A percentile compares a stretch with the other conserved stretches of the same genome.
Evolutionary conservation across 2,113 vertebrate genomes (phyloP).

Genomic region (Rynchops niger): DNA sequence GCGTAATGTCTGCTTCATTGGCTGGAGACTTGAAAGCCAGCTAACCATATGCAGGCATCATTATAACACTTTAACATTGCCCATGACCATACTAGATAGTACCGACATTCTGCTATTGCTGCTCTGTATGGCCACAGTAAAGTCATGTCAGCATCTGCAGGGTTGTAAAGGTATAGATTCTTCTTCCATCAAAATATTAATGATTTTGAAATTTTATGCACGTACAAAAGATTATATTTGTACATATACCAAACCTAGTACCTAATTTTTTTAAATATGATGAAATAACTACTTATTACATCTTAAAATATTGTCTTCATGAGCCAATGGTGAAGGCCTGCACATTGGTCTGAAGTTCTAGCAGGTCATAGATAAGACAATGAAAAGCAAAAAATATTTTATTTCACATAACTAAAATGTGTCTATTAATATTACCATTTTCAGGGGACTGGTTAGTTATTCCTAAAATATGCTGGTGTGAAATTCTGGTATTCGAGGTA

Average conservation of each 20-base stretch:
- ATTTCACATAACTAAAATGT: background rate
- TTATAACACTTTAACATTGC: background rate
- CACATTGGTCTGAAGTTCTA: background rate
- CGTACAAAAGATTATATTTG: background rate
- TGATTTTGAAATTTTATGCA: background rate
- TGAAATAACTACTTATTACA: background rate
- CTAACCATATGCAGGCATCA: background rate
- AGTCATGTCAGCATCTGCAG: background rate
- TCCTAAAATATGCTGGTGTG: background rate
- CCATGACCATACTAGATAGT: background rate
- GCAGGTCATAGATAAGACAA: background rate
- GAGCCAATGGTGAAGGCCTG: background rate
- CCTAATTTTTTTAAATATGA: background rate
- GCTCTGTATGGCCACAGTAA: background rate
- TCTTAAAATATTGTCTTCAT: background rate
- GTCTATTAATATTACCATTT: background rate
- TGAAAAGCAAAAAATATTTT: background rate
- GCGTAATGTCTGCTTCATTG: background rate
- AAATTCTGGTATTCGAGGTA: background rate
- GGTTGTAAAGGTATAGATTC: background rate
- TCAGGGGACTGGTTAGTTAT: background rate
- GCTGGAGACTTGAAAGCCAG: background rate
- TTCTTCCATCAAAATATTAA: background rate
- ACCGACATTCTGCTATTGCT: background rate
- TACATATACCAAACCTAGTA: background rate